Evolutionary conservation across 2,888 invertebrate species (phyloP), one percentile per base, ranked within the genome.

Genomic region (Geophilus truncorum): DNA sequence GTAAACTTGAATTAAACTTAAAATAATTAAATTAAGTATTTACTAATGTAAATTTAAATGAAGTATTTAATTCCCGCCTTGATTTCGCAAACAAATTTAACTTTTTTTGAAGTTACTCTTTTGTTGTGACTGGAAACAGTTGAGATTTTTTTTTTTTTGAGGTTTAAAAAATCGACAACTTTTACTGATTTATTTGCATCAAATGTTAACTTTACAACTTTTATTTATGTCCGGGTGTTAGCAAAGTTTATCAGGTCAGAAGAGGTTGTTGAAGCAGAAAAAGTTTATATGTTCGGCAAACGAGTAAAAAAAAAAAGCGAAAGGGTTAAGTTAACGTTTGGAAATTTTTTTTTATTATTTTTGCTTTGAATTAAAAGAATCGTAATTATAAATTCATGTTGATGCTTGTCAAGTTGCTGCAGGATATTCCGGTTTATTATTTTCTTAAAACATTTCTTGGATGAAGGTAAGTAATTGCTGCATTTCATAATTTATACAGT

Each of bases 211-310:
- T n/a, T n/a, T n/a, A n/a, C n/a, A n/a, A n/a, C n/a, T 23, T 62
- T 62, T 10, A 62, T n/a, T 62, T 62, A 62, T 21, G 21, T 62
- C 57, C 57, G 57, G 57, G 57, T 62, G 57, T 62, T 62, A 62
- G 28, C 30, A 76, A 76, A 76, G 76, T 76, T 76, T 76, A 76
- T 32, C 76, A 76, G 76, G 76, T 76, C 76, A 76, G 1, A 21
- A 18, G 30, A 76, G 76, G 76, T 76, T 76, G 28, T 76, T 76
- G 76, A 34, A 25, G 76, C 34, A 34, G 18, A 76, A 76, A 76
- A 76, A 34, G 28, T 15, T 40, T 0, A 76, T 23, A 62, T 23
- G 40, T 62, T 21, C 57, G 9, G 57, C 10, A 62, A 62, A 21
- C n/a, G 18, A 21, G 10, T 51, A 15, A 62, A n/a, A 18, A 62